Evolutionary conservation across 2,888 invertebrate genomes (phyloP), one percentile per base, ranked within the genome.

Genomic region (Amiota minor): DNA sequence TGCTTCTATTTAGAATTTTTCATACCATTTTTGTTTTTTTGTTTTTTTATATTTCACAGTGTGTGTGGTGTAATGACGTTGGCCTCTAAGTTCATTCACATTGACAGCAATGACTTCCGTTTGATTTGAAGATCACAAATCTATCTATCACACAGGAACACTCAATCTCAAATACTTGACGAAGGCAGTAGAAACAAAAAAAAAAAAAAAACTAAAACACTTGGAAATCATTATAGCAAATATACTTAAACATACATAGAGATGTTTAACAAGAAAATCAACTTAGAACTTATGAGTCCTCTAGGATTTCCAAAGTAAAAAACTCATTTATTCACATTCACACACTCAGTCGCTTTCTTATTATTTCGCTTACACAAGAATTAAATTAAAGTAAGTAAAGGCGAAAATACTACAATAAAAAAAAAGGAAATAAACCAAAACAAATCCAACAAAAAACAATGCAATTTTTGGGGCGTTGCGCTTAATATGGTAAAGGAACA

Each of bases 231-330:
- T 50, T 72, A 35, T 53, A 20, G 10, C 1, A 62, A 61, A 56
- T 61, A 46, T 74, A 72, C 23, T 53, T 35, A 49, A n/a, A 46
- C 35, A 14, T 23, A 14, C 71, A 45, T 35, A 18, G 3, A 18
- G 20, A 53, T 47, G 74, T 76, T 2, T 49, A 81, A 87, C 87
- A 88, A 88, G 87, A 83, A 87, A 87, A 87, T 82, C 87, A 88
- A 87, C 88, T 88, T 87, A 85, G 85, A 81, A 86, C 81, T 87
- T 83, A 87, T 84, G 87, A 81, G 79, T 83, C 86, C 88, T 74
- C 61, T 64, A 77, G 79, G 80, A 80, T 74, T 76, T 84, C 78
- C 77, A 74, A 72, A 69, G 59, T 70, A 62, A 76, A 75, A 74
- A 76, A 78, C 75, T 76, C 75, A 79, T 75, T 77, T 35, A 6